phyloP scores from a whole-genome alignment of 2,113 vertebrate genomes.

The Nibea albiflora region DNA sequence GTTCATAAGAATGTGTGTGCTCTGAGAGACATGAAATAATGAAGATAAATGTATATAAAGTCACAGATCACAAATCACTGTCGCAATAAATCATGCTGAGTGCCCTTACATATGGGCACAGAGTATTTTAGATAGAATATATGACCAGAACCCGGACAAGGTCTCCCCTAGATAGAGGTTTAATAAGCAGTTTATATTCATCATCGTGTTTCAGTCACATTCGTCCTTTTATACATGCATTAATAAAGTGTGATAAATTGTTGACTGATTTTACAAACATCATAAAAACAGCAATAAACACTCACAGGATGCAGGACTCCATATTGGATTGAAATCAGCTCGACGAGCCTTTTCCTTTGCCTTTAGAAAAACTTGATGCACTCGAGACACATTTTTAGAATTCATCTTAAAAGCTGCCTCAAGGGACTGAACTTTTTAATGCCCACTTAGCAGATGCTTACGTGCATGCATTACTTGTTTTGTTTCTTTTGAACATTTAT shows the following conservation, averaged over 20 bases:
- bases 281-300: neutral
- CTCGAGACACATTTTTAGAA: conserved; percentile 11
- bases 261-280: neutral
- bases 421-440: conserved; percentile 2
- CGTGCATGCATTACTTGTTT: neutral
- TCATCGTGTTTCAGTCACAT: conserved; percentile 10
- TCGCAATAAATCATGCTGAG: conserved; percentile 4
- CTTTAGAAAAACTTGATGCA: neutral
- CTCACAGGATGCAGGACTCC: neutral
- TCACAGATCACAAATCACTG: conserved; percentile 12
- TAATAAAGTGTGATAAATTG: conserved; percentile 5
- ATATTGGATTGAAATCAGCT: neutral
- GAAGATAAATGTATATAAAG: conserved; percentile 13
- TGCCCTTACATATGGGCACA: neutral
- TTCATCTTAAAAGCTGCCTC: conserved; percentile 14
- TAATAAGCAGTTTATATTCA: conserved; percentile 10
- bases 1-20: conserved; percentile 8
- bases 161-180: neutral
- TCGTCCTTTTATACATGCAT: neutral
- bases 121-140: conserved; percentile 3
- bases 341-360: neutral
- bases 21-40: conserved; percentile 4
- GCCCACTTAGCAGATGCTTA: conserved; percentile 8
- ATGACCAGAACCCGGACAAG: neutral
- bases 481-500: neutral